Conservation (phyloP, 2,888 invertebrate genomes). For the Acrobasis suavella region DNA sequence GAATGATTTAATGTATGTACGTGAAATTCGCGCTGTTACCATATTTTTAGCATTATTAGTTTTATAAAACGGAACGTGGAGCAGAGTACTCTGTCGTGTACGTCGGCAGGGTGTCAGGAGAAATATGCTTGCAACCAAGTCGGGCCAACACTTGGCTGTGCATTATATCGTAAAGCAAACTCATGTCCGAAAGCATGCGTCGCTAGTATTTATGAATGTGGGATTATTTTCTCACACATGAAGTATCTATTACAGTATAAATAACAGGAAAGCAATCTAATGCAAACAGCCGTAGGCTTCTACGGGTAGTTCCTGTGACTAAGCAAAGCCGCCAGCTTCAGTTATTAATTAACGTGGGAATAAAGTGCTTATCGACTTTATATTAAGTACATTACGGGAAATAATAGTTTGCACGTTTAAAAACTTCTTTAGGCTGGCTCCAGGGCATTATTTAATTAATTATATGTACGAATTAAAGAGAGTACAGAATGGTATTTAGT, state of each 20-base stretch:
- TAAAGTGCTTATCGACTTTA: background rate
- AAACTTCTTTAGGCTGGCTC: background rate
- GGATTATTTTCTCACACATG: too few relatives aligned
- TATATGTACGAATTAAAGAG: background rate
- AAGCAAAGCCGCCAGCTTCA: background rate
- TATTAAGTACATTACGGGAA: background rate
- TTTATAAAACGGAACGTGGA: too few relatives aligned
- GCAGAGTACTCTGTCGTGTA: too few relatives aligned
- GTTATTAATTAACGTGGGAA: background rate
- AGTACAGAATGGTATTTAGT: background rate
- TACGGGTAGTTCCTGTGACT: background rate
- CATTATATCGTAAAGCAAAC: too few relatives aligned
- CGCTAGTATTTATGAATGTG: too few relatives aligned
- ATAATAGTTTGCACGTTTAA: background rate
- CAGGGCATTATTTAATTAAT: conserved; percentile 17
- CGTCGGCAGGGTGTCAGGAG: too few relatives aligned
- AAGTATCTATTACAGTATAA: background rate
- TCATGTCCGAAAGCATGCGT: too few relatives aligned
- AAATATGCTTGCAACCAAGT: too few relatives aligned
- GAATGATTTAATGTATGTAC: too few relatives aligned
- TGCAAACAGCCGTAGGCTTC: background rate
- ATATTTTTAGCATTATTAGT: too few relatives aligned
- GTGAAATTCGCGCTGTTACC: too few relatives aligned
- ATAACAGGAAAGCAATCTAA: background rate
- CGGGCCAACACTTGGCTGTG: too few relatives aligned